phyloP scores from a whole-genome alignment of 2,113 vertebrate species.

The Melierax canorus region DNA sequence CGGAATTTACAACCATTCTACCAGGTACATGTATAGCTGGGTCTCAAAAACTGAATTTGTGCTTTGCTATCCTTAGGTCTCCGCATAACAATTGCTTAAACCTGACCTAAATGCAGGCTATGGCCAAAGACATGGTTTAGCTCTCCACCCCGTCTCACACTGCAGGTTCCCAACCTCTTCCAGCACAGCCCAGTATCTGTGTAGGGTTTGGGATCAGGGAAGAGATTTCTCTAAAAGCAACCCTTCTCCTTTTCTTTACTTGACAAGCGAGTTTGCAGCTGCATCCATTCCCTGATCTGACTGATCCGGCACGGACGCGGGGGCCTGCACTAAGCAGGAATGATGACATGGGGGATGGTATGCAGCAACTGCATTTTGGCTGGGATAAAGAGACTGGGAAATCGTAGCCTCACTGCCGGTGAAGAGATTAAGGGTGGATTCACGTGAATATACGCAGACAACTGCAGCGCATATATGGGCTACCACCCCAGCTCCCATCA shows the following conservation, averaged over 20 bases:
- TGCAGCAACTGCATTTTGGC: background rate
- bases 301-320: accelerated
- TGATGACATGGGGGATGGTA: background rate
- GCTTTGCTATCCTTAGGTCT: background rate
- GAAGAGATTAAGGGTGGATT: background rate
- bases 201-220: background rate
- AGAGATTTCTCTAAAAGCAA: background rate
- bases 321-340: background rate
- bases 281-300: background rate
- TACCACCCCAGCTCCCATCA: background rate
- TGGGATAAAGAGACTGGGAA: background rate
- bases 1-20: background rate
- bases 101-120: background rate
- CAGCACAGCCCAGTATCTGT: background rate
- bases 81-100: background rate
- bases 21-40: background rate
- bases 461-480: background rate
- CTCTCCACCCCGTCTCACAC: background rate
- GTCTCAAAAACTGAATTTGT: background rate
- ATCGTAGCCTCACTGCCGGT: accelerated
- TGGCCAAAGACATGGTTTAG: background rate
- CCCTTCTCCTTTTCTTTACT: background rate
- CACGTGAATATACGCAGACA: background rate
- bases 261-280: background rate
- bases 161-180: background rate